Conservation (phyloP, 2,888 invertebrate species). For the Zygothrica quintamaculata region DNA sequence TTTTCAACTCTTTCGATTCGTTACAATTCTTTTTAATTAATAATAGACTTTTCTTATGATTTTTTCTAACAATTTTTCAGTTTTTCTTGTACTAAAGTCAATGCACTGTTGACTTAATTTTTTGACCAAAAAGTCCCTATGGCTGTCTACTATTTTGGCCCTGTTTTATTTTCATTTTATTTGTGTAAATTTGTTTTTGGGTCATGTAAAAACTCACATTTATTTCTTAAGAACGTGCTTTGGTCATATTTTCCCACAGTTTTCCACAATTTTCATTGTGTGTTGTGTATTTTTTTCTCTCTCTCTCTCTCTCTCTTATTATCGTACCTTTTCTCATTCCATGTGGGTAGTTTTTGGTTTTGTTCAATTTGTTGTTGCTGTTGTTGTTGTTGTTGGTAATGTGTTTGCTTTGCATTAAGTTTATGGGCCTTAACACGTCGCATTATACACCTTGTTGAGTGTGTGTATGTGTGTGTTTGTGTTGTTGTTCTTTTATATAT, state of each 20-base stretch:
- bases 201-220: slow-evolving; percentile 19
- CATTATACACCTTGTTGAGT: slow-evolving; percentile 53
- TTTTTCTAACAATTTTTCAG: no score
- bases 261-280: slow-evolving; percentile 21
- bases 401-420: slow-evolving; percentile 69
- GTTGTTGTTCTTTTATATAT: slow-evolving; percentile 34
- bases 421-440: slow-evolving; percentile 67
- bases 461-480: slow-evolving; percentile 22
- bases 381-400: slow-evolving; percentile 15
- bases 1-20: no score
- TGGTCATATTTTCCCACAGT: slow-evolving; percentile 15
- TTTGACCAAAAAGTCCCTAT: neutral
- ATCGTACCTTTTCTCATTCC: slow-evolving; percentile 6
- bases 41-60: no score
- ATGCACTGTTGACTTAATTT: no score
- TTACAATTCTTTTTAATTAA: no score
- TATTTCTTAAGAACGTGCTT: slow-evolving; percentile 26
- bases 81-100: no score
- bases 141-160: neutral
- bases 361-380: slow-evolving; percentile 6
- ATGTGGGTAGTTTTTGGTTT: slow-evolving; percentile 16
- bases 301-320: slow-evolving; percentile 21
- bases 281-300: no score
- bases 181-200: slow-evolving; percentile 14
- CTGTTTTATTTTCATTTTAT: slow-evolving; percentile 3